Evolutionary conservation across 2,113 vertebrate species (phyloP), one percentile per base, ranked within the genome.

Genomic region (Fulica atra): DNA sequence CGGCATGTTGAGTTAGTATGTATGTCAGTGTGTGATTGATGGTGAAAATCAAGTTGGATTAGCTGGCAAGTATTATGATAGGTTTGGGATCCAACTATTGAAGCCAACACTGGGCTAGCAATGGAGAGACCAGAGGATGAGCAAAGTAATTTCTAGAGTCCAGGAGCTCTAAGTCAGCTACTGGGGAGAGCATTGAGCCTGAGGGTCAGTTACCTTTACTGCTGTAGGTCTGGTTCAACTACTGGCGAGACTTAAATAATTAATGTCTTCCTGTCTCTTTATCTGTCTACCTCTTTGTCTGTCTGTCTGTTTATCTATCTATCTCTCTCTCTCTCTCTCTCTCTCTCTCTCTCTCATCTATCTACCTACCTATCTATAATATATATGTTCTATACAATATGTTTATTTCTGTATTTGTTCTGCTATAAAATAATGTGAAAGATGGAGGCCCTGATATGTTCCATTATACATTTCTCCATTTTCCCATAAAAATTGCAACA

Each of bases 21-120:
- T 59, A n/a, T 3, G 5, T 1, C 16, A 77, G 16, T 6, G 2
- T 16, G 23, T 23, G n/a, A 26, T 2, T 57, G 29, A 10, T 53
- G 17, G 12, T 56, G 50, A 73, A 87, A 84, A 81, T 42, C 17
- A 87, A 63, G 18, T 12, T 61, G 19, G 13, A n/a, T 38, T 54
- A 80, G 5, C 11, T 61, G 69, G 8, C 12, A 44, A 57, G 23
- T 23, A 61, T 33, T 15, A 56, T 46, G 42, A 77, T 40, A 77
- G 2, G 0, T 53, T 65, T 78, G 64, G 10, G 8, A 94, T 5
- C 8, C 20, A 50, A 20, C 9, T 4, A 29, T 5, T 36, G 18
- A 14, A 76, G 36, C 8, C 15, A 48, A 10, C 5, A 1, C 50
- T 81, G 42, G 42, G 17, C 8, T 46, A 72, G 44, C 11, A 23